phyloP scores from a whole-genome alignment of 2,888 invertebrate genomes.

The Scaeva pyrastri region DNA sequence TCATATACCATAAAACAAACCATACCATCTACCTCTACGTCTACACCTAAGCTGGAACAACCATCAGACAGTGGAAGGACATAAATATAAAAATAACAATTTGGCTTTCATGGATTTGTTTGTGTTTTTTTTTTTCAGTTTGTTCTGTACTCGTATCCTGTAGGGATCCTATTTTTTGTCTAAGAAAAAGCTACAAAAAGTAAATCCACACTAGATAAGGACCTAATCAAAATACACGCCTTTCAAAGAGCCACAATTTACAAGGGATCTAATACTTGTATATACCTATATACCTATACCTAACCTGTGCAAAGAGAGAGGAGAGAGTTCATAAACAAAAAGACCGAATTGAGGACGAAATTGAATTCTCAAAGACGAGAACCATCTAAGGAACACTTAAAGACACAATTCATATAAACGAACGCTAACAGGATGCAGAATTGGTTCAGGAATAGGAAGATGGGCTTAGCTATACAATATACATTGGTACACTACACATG shows the following conservation, averaged over 20 bases:
- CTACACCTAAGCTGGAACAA: background rate
- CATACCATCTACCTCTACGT: background rate
- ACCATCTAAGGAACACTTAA: conserved; percentile 35
- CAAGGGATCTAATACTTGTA: conserved; percentile 48
- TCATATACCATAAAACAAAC: conserved; percentile 17
- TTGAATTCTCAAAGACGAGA: conserved; percentile 63
- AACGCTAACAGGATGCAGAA: conserved; percentile 24
- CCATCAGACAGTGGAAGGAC: conserved; percentile 65
- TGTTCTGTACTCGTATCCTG: background rate
- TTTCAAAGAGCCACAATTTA: conserved; percentile 42
- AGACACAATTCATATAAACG: conserved; percentile 35
- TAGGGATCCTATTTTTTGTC: too few relatives aligned
- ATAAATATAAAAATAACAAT: conserved; percentile 75
- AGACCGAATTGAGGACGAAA: conserved; percentile 67
- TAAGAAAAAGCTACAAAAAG: conserved; percentile 48
- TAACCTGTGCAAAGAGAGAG: background rate
- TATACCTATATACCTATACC: too few relatives aligned
- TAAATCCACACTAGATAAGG: conserved; percentile 73
- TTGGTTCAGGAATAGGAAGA: background rate
- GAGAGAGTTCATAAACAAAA: conserved; percentile 61
- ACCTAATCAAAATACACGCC: conserved; percentile 73
- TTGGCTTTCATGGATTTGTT: conserved; percentile 65
- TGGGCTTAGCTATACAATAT: too few relatives aligned
- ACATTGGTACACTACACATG: background rate
- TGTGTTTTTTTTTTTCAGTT: background rate